These are phyloP conservation scores for Oryctolagus cuniculus DNA, from an alignment of 2,113 vertebrate species.

Conservation along the genomic window DNA sequence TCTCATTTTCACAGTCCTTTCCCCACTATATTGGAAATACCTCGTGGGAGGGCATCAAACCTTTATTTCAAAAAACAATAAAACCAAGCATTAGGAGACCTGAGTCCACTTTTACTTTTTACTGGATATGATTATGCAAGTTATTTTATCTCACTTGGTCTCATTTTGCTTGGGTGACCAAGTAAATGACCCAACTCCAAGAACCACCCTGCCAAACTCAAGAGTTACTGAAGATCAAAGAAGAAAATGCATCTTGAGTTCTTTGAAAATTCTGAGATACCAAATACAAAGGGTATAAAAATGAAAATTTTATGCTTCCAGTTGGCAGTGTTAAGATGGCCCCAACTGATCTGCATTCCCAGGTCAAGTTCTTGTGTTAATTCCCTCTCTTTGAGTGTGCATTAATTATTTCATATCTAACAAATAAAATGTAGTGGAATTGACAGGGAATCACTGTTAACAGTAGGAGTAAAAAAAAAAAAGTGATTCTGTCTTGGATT, in stretches of 20 bases:
- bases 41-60: background rate
- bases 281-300: background rate
- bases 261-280: background rate
- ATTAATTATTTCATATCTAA: background rate
- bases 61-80: background rate
- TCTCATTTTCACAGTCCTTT: background rate
- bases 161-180: background rate
- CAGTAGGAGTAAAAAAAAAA: background rate
- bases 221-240: background rate
- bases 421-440: background rate
- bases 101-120: background rate
- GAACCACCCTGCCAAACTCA: background rate
- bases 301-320: background rate
- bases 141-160: background rate
- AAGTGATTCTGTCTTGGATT: background rate
- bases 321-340: background rate
- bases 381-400: background rate
- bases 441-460: background rate
- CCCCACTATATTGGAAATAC: background rate
- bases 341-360: background rate
- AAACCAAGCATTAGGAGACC: background rate
- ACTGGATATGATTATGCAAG: background rate
- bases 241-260: background rate
- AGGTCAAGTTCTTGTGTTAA: background rate
- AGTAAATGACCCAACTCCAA: background rate